Percentiles rank a stretch among this genome's conserved stretches.
These are phyloP conservation scores for cattle (Bos taurus) DNA, from an alignment of 2,113 vertebrate species.

Conservation along the genomic window DNA sequence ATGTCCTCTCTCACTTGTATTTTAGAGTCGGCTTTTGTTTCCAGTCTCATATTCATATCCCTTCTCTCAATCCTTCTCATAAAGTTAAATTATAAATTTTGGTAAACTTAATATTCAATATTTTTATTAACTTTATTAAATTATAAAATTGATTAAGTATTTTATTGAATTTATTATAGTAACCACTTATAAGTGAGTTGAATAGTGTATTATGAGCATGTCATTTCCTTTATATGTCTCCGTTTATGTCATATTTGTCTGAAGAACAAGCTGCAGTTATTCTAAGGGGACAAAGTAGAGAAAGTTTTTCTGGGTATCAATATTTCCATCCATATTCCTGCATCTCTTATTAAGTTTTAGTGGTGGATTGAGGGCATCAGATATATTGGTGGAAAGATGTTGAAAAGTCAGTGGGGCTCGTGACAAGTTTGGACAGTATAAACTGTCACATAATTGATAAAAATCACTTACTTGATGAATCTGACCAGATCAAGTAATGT, in stretches of 20 bases:
- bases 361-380: not conserved
- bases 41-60: not conserved
- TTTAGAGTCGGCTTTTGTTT: not conserved
- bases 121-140: not conserved
- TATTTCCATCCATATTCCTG: not conserved
- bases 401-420: slow-evolving; percentile 34
- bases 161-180: not conserved
- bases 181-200: not conserved
- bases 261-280: not conserved
- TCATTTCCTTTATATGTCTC: not conserved
- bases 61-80: not conserved
- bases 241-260: not conserved
- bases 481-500: slow-evolving; percentile 49
- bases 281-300: not conserved
- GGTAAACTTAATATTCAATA: not conserved
- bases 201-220: not conserved
- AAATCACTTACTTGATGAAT: slow-evolving; percentile 69
- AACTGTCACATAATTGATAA: slow-evolving; percentile 68
- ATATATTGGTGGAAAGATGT: not conserved
- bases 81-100: not conserved
- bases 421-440: slow-evolving; percentile 64
- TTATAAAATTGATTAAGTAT: not conserved
- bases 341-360: not conserved
- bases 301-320: not conserved
- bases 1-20: not conserved